Percentiles rank a stretch among this genome's conserved stretches.
These are phyloP conservation scores for Zaprionus nigranus DNA, from an alignment of 1,140 invertebrate genomes.

Conservation along the genomic window DNA sequence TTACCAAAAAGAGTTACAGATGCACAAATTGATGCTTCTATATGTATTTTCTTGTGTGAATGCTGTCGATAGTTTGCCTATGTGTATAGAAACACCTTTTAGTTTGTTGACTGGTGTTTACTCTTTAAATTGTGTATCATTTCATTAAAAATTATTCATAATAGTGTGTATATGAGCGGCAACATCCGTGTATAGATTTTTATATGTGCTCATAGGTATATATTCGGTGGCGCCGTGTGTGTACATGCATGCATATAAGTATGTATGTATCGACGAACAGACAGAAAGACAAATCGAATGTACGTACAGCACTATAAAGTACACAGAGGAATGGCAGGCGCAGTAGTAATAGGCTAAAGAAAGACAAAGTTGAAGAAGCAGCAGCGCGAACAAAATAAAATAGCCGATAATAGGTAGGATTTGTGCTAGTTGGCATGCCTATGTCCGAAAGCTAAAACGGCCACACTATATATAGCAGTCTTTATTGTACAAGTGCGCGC, in stretches of 20 bases:
- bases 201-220: slow-evolving; percentile 50
- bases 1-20: background rate
- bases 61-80: background rate
- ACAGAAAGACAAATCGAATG: slow-evolving; percentile 63
- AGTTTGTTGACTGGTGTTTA: slow-evolving; percentile 8
- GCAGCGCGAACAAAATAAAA: slow-evolving; percentile 76
- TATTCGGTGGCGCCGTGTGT: slow-evolving; percentile 50
- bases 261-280: slow-evolving; percentile 69
- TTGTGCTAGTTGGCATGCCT: slow-evolving; percentile 58
- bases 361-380: slow-evolving; percentile 72
- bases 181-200: slow-evolving; percentile 75
- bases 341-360: slow-evolving; percentile 74
- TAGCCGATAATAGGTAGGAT: slow-evolving; percentile 73
- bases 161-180: slow-evolving; percentile 67
- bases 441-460: slow-evolving; percentile 48
- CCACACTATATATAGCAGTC: slow-evolving; percentile 52
- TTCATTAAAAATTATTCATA: slow-evolving; percentile 26
- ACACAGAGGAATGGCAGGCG: slow-evolving; percentile 66
- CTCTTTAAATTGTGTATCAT: background rate
- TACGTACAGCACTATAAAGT: slow-evolving; percentile 76
- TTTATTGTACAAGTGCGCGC: slow-evolving; percentile 40
- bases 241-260: slow-evolving; percentile 65
- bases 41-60: background rate
- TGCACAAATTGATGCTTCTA: background rate
- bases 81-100: background rate